Conservation (phyloP, 2,888 invertebrate genomes). For the Lithophane socia region DNA sequence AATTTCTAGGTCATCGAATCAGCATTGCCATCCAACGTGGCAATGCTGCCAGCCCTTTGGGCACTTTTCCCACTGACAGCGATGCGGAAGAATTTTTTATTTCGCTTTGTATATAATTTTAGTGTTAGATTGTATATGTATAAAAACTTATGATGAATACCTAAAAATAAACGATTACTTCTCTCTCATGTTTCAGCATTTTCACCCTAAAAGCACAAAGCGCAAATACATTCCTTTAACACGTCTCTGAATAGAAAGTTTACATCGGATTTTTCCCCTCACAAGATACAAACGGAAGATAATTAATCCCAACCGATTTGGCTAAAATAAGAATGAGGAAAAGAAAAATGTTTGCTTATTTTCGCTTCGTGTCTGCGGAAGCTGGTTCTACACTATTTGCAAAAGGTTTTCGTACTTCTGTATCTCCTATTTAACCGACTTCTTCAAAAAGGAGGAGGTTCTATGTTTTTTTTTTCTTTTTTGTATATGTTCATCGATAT, state of each 20-base stretch:
- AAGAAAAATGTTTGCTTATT: constrained; percentile 53
- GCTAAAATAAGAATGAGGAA: constrained; percentile 70
- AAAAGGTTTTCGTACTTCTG: not conserved
- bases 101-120: no score
- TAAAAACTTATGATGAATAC: no score
- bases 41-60: no score
- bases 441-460: no score
- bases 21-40: no score
- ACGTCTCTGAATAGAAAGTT: not conserved
- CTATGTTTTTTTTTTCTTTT: no score
- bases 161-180: not conserved
- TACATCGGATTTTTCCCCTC: constrained; percentile 43
- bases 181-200: not conserved
- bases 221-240: constrained; percentile 7
- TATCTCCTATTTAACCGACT: not conserved
- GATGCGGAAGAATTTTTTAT: no score
- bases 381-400: constrained; percentile 31
- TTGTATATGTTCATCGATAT: no score
- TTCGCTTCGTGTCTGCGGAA: constrained; percentile 24
- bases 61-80: no score
- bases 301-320: constrained; percentile 77
- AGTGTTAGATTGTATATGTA: fast-evolving
- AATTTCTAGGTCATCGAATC: no score
- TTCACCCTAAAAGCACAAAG: not conserved
- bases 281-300: constrained; percentile 68